phyloP scores from a whole-genome alignment of 2,113 vertebrate species.

The Lonchura striata region DNA sequence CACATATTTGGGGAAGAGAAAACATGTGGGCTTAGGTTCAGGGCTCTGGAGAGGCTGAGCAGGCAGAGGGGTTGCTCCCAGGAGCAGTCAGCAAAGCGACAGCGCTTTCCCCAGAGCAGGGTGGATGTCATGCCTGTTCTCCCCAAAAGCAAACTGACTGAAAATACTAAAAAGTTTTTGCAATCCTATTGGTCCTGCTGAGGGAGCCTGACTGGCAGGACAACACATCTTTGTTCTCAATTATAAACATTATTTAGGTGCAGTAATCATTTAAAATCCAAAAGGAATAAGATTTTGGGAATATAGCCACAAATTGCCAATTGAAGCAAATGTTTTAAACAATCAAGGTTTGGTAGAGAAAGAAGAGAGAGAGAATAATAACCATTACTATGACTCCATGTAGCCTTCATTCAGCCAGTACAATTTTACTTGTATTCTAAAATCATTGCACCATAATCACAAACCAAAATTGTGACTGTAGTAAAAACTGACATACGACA shows the following conservation, averaged over 20 bases:
- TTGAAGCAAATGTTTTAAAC: not conserved
- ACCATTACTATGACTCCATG: not conserved
- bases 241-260: not conserved
- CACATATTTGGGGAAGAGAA: not conserved
- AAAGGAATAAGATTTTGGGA: not conserved
- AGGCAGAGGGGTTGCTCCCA: not conserved
- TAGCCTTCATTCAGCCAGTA: not conserved
- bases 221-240: conserved; percentile 23
- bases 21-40: not conserved
- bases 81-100: accelerated
- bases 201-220: not conserved
- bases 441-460: not conserved
- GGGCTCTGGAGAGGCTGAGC: not conserved
- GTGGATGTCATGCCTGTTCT: not conserved
- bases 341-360: not conserved
- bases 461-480: not conserved
- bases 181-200: not conserved
- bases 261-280: conserved; percentile 16
- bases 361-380: not conserved
- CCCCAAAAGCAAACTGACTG: not conserved
- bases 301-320: not conserved
- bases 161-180: conserved; percentile 10
- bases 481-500: not conserved
- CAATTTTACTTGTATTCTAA: not conserved
- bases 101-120: not conserved